Evolutionary conservation across 2,888 invertebrate species (phyloP), one percentile per base, ranked within the genome.

Genomic region (Leptinotarsa tumamoca): DNA sequence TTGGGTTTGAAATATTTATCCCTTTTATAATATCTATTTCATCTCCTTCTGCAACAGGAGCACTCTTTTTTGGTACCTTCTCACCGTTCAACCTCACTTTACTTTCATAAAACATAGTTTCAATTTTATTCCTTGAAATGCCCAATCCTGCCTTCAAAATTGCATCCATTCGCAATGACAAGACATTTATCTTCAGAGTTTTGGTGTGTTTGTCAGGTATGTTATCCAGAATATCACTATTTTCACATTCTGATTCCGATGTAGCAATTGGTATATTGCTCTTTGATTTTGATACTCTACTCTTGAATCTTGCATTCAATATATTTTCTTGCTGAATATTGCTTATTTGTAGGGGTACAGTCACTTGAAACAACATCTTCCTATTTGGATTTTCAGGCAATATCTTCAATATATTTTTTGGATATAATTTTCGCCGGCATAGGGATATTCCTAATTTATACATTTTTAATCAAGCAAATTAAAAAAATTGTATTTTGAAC

Each of bases 61-160:
- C 86, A 87, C 95, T 94, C 88, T 96, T 96, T 87, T 96, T 96
- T 54, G 89, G 78, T 0, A 95, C 88, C 86, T 94, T 95, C 80
- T 91, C 90, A 7, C 95, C 96, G 89, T 96, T 96, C 0, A 95
- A 87, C 84, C 95, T 91, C 78, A 96, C 92, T 90, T 92, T 94
- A 84, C 94, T 95, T 80, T 94, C 94, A 89, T 95, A 96, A 86
- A 96, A 95, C 68, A 93, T 88, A 71, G 91, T 90, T 85, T 96
- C 96, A 61, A 95, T 90, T 92, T 95, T 96, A 86, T 94, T 95
- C 86, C 95, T 91, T 51, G 95, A 92, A 73, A 95, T 90, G 73
- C 91, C 91, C 17, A 95, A 88, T 21, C 92, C 94, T 54, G 91
- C 90, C 88, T 95, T 95, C 1, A 95, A 82, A 71, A 96, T 85